A percentile compares a stretch with the other conserved stretches of the same genome.
Evolutionary conservation across 2,888 invertebrate genomes (phyloP).

Genomic region (Parapristionchus giblindavisi): DNA sequence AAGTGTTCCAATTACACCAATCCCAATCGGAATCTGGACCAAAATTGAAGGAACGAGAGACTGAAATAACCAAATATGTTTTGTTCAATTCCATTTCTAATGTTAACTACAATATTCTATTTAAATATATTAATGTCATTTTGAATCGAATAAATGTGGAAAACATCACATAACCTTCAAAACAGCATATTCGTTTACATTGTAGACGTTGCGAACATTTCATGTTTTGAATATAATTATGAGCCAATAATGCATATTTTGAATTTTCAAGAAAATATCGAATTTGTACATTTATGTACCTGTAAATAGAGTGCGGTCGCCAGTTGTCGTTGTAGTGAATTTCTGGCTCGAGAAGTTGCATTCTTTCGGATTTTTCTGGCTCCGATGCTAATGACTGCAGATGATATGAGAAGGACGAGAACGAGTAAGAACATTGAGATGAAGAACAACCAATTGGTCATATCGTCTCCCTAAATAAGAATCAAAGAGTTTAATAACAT

Average conservation of each 20-base stretch:
- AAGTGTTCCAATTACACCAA: conserved; percentile 10
- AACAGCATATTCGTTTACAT: too few species aligned
- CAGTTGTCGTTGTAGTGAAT: conserved; percentile 22
- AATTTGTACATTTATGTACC: not conserved
- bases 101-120: too few species aligned
- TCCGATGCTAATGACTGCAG: conserved; percentile 8
- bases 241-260: not conserved
- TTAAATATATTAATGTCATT: too few species aligned
- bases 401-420: not conserved
- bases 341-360: conserved; percentile 1
- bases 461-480: not conserved
- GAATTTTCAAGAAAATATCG: not conserved
- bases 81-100: not conserved
- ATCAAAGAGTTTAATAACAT: too few species aligned
- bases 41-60: conserved; percentile 33
- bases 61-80: conserved; percentile 1
- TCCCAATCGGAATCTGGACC: conserved; percentile 35
- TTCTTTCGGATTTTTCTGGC: conserved; percentile 5
- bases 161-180: too few species aligned
- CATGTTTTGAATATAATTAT: not conserved
- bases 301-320: conserved; percentile 26
- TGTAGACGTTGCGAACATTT: not conserved
- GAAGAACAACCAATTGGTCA: conserved; percentile 23
- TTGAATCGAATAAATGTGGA: too few species aligned
- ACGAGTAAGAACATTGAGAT: conserved; percentile 18